Evolutionary conservation across 2,888 invertebrate genomes (phyloP), one percentile per base, ranked within the genome.

Genomic region (Ormyrus nitidulus): DNA sequence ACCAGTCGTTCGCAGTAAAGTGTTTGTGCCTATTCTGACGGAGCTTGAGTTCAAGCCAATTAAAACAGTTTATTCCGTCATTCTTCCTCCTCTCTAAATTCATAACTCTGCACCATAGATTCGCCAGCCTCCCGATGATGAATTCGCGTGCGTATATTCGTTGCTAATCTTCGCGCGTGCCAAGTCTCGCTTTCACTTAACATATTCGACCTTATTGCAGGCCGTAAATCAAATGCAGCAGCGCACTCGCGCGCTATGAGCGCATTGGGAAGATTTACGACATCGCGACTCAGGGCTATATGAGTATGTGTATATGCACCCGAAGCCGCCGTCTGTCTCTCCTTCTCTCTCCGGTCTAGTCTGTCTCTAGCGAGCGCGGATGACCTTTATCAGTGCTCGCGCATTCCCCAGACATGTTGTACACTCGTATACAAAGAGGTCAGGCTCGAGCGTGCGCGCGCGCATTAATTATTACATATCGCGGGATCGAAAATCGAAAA

Each of bases 141-240:
- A 34, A 34, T 34, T 34, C 34, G 0, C 34, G 34, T 34, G 34
- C 34, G 34, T 34, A 34, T 34, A 34, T 34, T 34, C 34, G 34
- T 34, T 34, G 34, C 34, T 34, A 34, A 34, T 34, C 34, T 34
- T 34, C 34, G 34, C 34, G 34, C 4, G 34, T 34, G 34, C 34
- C 34, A 34, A 34, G 34, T 66, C 59, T 19, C 62, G 84, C 84
- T 84, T 84, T 84, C 84, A 83, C 84, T 84, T 84, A 83, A 83
- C 84, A 84, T 84, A 83, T 84, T 83, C 83, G 83, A 84, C 83
- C 84, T 83, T 84, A 84, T 83, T 84, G 82, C 83, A 73, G 82
- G 62, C 77, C 81, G 79, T 84, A 84, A 83, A 84, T 83, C 83
- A 83, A 83, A 82, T 71, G 84, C 79, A 83, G 82, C 81, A 81